These are phyloP conservation scores for Holothuria leucospilota DNA, from an alignment of 53 echinoderm and acorn worm species.

Conservation along the genomic window DNA sequence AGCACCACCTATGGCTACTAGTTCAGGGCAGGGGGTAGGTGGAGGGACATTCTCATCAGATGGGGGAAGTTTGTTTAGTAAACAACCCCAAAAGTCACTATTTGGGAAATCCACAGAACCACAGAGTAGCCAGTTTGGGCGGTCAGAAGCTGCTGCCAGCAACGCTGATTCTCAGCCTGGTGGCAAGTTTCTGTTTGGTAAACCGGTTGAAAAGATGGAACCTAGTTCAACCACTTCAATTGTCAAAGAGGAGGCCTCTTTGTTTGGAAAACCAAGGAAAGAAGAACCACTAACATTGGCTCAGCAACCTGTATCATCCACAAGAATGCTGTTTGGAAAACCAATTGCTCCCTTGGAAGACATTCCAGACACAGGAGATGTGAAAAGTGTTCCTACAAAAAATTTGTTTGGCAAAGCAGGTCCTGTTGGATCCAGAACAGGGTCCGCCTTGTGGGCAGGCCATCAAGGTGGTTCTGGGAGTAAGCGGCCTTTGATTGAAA, in stretches of 20 bases:
- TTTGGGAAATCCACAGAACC: neutral
- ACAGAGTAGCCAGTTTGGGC: neutral
- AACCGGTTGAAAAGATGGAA: neutral
- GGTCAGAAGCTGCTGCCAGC: neutral
- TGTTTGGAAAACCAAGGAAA: neutral
- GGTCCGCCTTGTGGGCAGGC: neutral
- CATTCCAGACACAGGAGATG: neutral
- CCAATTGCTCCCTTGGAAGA: neutral
- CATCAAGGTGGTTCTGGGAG: neutral
- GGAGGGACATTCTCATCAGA: neutral
- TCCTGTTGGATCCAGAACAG: neutral
- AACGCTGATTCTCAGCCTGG: neutral
- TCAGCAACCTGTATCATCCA: neutral
- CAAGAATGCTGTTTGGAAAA: conserved; percentile 28
- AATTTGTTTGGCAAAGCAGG: neutral
- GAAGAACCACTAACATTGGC: neutral
- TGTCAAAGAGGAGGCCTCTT: neutral
- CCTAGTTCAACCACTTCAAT: neutral
- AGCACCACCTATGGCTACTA: neutral
- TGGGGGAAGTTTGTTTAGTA: neutral
- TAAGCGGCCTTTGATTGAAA: conserved; percentile 31
- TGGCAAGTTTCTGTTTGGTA: conserved; percentile 8
- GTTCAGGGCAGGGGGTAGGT: neutral
- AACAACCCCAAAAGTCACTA: neutral
- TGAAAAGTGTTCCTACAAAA: neutral